Base-by-base conservation (phyloP, 2,113 vertebrate genomes). In the Phyllostomus discolor region DNA sequence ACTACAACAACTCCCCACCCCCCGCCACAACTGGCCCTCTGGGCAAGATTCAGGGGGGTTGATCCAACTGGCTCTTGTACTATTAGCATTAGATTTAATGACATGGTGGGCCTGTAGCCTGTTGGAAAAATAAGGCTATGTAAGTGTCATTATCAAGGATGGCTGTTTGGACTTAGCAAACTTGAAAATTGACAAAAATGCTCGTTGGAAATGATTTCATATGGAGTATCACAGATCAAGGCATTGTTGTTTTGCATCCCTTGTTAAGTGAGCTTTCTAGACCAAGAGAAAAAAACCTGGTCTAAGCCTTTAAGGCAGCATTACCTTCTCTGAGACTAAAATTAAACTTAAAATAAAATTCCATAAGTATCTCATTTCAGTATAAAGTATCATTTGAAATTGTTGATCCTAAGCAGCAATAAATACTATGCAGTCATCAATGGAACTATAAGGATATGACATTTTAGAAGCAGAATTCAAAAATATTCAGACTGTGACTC, bases 1-100 rank as follows among this genome's bases (percentile, higher is more conserved):
- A 99, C 98, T 99, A 99, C 98, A 99, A 99, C 1, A 98, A 91
- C 0, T 99, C 83, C 99, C 99, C 4, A n/a, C 38, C 5, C 43
- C 43, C 43, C 43, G 1, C 99, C 83, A 99, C 99, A 0, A 98
- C 99, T 0, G 99, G 99, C 12, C 98, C 99, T 3, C 57, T 99
- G 93, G 99, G 98, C 75, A 99, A 98, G 98, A 99, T 99, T 94
- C 11, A 99, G 99, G 97, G 99, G 97, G 0, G 99, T 99, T 1
- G 98, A 99, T 5, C 99, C 99, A 94, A 99, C 99, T 0, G 98
- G 99, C 1, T 99, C 99, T 11, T 99, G 99, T 98, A 99, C 99
- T 98, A 99, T 99, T 99, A 97, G 98, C 98, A 96, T 95, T 82
- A 99, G 99, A 48, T 99, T 99, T 72, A 99, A 99, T 82, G 98